These are phyloP conservation scores for Achatina immaculata DNA, from an alignment of 1,140 invertebrate species.

Conservation along the genomic window DNA sequence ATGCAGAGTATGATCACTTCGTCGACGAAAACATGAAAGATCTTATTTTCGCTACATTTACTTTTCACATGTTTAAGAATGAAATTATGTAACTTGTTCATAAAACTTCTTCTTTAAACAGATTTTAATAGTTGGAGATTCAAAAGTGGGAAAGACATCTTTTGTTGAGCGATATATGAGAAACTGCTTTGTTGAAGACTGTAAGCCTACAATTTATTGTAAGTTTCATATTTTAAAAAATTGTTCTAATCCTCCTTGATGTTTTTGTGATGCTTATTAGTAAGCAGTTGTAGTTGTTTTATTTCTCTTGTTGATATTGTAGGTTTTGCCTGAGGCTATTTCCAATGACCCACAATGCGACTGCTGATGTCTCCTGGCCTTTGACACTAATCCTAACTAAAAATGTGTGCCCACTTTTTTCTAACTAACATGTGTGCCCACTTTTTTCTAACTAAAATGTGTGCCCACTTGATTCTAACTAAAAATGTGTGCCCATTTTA, in stretches of 20 bases:
- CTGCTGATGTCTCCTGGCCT: neutral
- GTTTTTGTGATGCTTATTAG: neutral
- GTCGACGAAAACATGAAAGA: too few relatives aligned
- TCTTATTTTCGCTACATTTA: too few relatives aligned
- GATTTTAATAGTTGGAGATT: slow-evolving; percentile 22
- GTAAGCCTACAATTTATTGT: slow-evolving; percentile 11
- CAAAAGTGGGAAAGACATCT: slow-evolving; percentile 19
- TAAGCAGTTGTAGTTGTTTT: neutral
- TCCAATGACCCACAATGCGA: neutral
- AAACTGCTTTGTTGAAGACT: neutral
- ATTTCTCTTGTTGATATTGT: neutral
- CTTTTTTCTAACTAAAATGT: too few relatives aligned
- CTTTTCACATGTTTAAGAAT: too few relatives aligned
- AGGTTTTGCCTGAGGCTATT: neutral
- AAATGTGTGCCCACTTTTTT: too few relatives aligned
- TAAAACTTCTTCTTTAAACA: too few relatives aligned
- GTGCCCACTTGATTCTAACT: too few relatives aligned
- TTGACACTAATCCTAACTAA: too few relatives aligned
- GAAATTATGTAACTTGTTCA: too few relatives aligned
- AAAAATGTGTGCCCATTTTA: too few relatives aligned
- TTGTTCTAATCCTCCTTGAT: neutral
- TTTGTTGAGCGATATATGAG: slow-evolving; percentile 20
- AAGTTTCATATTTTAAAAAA: neutral
- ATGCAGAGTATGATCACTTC: too few relatives aligned
- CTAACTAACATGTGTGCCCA: too few relatives aligned